Base-by-base conservation (phyloP, 2,888 invertebrate genomes). In the Noctua fimbriata region DNA sequence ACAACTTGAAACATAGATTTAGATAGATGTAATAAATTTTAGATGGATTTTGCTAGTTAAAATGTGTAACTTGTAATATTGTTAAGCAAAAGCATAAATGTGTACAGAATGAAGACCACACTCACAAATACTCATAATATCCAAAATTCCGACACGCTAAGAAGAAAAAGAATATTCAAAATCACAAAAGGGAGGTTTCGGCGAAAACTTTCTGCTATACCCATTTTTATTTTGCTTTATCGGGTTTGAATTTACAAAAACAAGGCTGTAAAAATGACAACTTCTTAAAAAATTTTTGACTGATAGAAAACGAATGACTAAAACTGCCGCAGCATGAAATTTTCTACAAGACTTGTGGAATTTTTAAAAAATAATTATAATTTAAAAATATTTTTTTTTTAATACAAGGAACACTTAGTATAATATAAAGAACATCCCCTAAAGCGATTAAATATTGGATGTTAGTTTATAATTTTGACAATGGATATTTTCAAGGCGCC, bases 21-120 rank as follows among this genome's bases (percentile, higher is more conserved):
- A 78, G 72, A 55, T 78, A 73, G 76, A 66, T 72, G n/a, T 76
- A 60, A 73, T 58, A 52, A 52, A 41, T 73, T 63, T 49, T 72
- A 82, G 67, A 76, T 65, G 67, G 73, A 41, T 81, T 73, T 67
- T 14, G 63, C 71, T 84, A 83, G 69, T 72, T 74, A 18, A 21
- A 41, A 55, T 74, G 66, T 47, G 32, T 47, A 41, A 69, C n/a
- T 58, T 52, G 66, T 69, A 69, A 76, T 58, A 72, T 71, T 72
- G 52, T 70, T n/a, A 67, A 83, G 41, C 3, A 87, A 74, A 71
- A 70, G 47, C 58, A 52, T 52, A 58, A 16, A 44, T n/a, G 18
- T 66, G 58, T 73, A 70, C 36, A 83, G 55, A 65, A 66, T 78
- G 63, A 52, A 71, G 49, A 3, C 7, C 66, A 65, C 70, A 52